Base-by-base conservation (phyloP, 2,888 invertebrate species). In the Drosophila demipolita region DNA sequence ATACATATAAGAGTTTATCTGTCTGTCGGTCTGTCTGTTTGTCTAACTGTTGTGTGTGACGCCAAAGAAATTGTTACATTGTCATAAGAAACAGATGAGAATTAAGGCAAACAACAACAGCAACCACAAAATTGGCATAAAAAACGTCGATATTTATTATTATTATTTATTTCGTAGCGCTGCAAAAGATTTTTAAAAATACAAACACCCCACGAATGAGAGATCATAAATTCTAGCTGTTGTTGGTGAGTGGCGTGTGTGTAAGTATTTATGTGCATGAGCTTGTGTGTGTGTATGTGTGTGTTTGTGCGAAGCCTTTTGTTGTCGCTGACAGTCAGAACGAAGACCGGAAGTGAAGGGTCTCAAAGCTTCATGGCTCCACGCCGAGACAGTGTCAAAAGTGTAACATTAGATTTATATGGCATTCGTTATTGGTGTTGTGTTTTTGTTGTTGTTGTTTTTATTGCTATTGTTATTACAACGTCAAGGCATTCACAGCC, bases 401-500 rank as follows among this genome's bases (percentile, higher is more conserved):
- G 84, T 80, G 88, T 81, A 83, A 69, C 79, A 77, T 78, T 84
- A 78, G 87, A 89, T 86, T 80, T 87, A 89, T 89, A 78, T 77
- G 76, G 64, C 73, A 76, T 75, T 82, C 68, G 63, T 60, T 68
- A 42, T 60, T 75, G 49, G 38, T 66, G n/a, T 4, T 68, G 38
- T n/a, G 17, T 54, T 62, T 15, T 20, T 49, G 48, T 23, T 64
- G 32, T 54, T 60, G 60, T 35, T 58, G 20, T 53, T 33, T 35
- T 17, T 40, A 33, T 29, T 42, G 54, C 45, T 66, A 42, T 35
- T 60, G 54, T 35, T 64, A 40, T 48, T 63, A 40, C 48, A 60
- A 36, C 64, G 50, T 63, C 57, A 70, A 74, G 66, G 52, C 62
- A 74, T 74, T 54, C 63, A 63, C 62, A 64, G 60, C n/a, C 64